Conservation (phyloP, 2,797 vertebrate species). For the Botia almorhae region DNA sequence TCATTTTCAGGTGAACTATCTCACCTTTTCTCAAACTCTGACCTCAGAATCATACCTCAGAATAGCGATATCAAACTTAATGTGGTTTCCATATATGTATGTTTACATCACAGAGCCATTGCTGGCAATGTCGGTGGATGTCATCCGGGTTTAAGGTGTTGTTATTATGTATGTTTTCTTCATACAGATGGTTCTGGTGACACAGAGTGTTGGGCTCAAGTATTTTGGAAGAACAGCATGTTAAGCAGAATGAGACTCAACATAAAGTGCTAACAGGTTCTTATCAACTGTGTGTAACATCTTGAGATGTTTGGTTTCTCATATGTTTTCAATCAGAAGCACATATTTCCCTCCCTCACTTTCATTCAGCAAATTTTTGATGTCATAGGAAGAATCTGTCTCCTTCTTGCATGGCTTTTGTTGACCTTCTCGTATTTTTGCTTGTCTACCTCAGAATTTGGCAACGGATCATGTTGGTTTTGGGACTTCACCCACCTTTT, state of each 20-base stretch:
- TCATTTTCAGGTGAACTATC: too few species aligned
- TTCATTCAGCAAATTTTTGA: constrained; percentile 47
- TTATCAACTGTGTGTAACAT: constrained; percentile 14
- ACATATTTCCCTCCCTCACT: constrained; percentile 39
- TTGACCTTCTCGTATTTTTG: constrained; percentile 36
- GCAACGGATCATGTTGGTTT: constrained; percentile 55
- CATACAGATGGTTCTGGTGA: not conserved
- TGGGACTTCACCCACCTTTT: constrained; percentile 51
- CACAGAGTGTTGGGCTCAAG: not conserved
- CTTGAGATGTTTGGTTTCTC: constrained; percentile 42
- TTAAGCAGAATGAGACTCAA: not conserved
- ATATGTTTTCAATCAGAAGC: constrained; percentile 63
- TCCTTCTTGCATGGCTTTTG: constrained; percentile 36
- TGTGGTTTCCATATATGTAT: not conserved
- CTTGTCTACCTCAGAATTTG: constrained; percentile 51
- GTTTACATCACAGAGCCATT: not conserved
- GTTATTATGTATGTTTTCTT: not conserved
- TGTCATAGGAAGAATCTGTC: not conserved
- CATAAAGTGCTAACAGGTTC: constrained; percentile 6
- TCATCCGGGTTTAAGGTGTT: constrained; percentile 11
- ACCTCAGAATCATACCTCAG: not conserved
- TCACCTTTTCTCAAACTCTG: not conserved
- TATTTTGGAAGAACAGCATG: constrained; percentile 6
- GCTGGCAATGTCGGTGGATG: not conserved
- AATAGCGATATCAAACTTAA: not conserved